Evolutionary conservation across 2,797 vertebrate species (phyloP).

Genomic region (Pantherophis alleghaniensis): DNA sequence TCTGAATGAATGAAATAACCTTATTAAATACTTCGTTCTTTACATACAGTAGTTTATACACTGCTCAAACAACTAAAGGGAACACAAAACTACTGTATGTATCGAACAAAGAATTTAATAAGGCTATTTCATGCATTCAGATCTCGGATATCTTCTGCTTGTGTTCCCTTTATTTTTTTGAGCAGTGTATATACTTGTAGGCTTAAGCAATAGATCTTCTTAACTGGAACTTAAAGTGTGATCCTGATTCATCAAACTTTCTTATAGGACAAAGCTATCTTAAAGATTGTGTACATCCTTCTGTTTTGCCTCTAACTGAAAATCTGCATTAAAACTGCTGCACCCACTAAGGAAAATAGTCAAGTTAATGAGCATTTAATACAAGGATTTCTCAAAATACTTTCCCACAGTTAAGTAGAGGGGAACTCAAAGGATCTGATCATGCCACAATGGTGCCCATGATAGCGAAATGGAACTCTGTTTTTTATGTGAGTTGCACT

Average conservation of each 20-base stretch:
- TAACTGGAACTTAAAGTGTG: not conserved
- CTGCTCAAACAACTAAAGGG: no score
- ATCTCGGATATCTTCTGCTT: no score
- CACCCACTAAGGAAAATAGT: not conserved
- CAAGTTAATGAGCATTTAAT: not conserved
- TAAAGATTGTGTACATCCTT: not conserved
- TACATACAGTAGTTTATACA: no score
- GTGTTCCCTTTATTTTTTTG: no score
- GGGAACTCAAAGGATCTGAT: not conserved
- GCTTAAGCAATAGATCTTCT: not conserved
- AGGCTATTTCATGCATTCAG: no score
- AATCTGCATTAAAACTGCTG: no score
- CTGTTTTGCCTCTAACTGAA: not conserved
- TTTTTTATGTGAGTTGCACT: not conserved
- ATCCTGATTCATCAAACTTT: not conserved
- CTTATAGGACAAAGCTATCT: not conserved
- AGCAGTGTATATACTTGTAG: not conserved
- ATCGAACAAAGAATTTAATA: no score
- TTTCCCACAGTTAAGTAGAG: not conserved
- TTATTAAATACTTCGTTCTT: no score
- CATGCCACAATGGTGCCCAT: not conserved
- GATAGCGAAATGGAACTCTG: not conserved
- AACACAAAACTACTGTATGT: no score
- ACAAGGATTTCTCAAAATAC: not conserved
- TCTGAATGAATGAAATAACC: no score